Conservation (phyloP, 2,797 vertebrate genomes). For the Limosa lapponica region DNA sequence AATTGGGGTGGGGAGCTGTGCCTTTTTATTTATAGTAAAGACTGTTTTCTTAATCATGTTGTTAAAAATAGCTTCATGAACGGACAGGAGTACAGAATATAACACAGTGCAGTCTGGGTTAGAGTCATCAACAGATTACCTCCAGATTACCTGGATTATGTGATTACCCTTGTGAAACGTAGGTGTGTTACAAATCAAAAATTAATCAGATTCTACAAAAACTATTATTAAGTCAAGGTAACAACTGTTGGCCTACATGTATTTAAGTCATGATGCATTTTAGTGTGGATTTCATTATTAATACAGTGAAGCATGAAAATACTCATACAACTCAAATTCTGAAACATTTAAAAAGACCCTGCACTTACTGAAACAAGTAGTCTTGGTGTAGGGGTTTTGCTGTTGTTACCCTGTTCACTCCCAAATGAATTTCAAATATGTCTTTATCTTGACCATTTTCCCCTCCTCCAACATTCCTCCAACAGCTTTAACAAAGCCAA, state of each 20-base stretch:
- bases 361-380: background rate
- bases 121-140: constrained; percentile 11
- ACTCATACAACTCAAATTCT: background rate
- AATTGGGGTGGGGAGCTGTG: background rate
- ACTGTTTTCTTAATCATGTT: background rate
- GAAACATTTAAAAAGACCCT: background rate
- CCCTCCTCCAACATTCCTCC: background rate
- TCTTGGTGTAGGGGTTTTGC: background rate
- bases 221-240: constrained; percentile 11
- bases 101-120: constrained; percentile 9
- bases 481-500: constrained; percentile 39
- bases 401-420: background rate
- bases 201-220: constrained; percentile 10
- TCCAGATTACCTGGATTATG: constrained; percentile 39
- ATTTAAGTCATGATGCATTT: background rate
- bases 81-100: background rate
- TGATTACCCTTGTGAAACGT: constrained; percentile 20
- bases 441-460: constrained; percentile 24
- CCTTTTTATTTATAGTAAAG: background rate
- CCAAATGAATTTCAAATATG: constrained; percentile 59
- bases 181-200: constrained; percentile 56
- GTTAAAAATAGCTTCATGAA: constrained; percentile 18
- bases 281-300: background rate
- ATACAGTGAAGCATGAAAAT: background rate
- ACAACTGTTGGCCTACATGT: background rate